Conservation (phyloP, 2,888 invertebrate genomes). For the Limnephilus rhombicus region DNA sequence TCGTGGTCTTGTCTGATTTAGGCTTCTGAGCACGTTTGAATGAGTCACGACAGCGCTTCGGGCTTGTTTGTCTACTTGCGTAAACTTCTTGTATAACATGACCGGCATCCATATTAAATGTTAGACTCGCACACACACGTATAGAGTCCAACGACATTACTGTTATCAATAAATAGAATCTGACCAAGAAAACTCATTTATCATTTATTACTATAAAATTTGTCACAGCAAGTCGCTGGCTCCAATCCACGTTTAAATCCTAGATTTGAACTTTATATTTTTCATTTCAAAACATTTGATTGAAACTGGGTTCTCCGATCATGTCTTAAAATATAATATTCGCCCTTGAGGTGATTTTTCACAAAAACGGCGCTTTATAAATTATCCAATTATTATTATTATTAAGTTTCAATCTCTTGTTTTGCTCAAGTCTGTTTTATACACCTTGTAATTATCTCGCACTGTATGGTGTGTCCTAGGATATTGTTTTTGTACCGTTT, state of each 20-base stretch:
- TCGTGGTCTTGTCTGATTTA: not conserved
- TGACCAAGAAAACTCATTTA: not conserved
- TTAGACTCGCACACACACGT: not conserved
- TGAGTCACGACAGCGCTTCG: conserved; percentile 2
- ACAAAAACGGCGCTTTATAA: too few species aligned
- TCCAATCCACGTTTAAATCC: not conserved
- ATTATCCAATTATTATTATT: too few species aligned
- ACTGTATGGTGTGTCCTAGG: conserved; percentile 60
- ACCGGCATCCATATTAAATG: not conserved
- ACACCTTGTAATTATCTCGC: conserved; percentile 49
- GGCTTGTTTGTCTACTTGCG: conserved; percentile 6
- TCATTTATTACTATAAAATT: not conserved
- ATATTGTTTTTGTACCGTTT: conserved; percentile 58
- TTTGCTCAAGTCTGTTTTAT: not conserved
- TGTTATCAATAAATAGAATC: not conserved
- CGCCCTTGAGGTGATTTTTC: too few species aligned
- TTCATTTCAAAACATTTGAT: not conserved
- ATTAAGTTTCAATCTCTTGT: not conserved
- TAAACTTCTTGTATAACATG: not conserved
- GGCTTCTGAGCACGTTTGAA: not conserved
- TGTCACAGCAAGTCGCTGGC: not conserved
- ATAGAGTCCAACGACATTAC: not conserved
- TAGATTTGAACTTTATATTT: conserved; percentile 1
- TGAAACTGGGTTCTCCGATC: not conserved
- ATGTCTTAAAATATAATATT: not conserved